Evolutionary conservation across 2,888 invertebrate species (phyloP), one percentile per base, ranked within the genome.

Genomic region (Epinotia bilunana): DNA sequence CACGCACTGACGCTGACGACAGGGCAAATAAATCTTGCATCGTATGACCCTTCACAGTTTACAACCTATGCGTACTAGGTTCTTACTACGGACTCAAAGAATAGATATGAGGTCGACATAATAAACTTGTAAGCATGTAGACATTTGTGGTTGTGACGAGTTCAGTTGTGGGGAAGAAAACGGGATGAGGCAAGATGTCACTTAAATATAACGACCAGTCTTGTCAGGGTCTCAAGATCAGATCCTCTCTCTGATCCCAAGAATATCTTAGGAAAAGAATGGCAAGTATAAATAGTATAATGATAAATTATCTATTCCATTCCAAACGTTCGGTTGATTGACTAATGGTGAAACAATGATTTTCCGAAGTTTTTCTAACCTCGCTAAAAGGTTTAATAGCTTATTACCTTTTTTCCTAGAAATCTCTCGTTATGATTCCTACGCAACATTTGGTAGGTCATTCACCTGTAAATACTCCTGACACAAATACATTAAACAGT

Each of bases 401-500:
- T 33, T n/a, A n/a, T 33, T 67, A 67, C 43, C n/a, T 61, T 64
- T 74, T 70, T 64, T 53, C 53, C 64, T 65, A 67, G 49, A 63
- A 74, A 70, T 70, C 23, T 60, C 53, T 65, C 60, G 58, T 67
- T 23, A 13, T 60, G 49, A 64, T 74, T 70, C 58, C 65, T 71
- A 18, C 75, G 65, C 72, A 75, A 75, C 57, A 62, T 57, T 53
- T 58, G 13, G 61, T 53, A 80, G 90, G 90, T 85, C 90, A 83
- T 88, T 89, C 84, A 90, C 89, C 92, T 83, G 77, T 82, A 78
- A 78, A 79, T 80, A 86, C 85, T 87, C 84, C 87, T 92, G 90
- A 89, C 92, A 91, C 86, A 86, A 88, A 91, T 93, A 83, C 92
- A 91, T 91, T 81, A 84, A 87, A 81, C 80, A 83, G 83, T 83